phyloP scores from a whole-genome alignment of 2,888 invertebrate genomes.

The Cryptops parisi region DNA sequence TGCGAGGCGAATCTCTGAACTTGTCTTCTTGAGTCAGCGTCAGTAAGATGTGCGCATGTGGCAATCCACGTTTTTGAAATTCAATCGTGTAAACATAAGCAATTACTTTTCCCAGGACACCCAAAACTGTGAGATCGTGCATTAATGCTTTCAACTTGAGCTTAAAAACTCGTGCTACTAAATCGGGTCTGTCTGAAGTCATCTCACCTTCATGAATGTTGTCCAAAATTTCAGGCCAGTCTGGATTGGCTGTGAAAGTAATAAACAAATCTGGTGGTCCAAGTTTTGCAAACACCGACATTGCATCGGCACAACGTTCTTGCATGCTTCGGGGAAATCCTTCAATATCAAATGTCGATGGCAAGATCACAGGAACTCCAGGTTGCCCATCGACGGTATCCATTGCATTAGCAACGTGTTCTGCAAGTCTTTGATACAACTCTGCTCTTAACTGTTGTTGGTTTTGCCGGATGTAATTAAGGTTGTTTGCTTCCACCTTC shows the following conservation, averaged over 20 bases:
- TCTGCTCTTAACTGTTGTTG: conserved; percentile 22
- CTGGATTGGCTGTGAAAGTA: background rate
- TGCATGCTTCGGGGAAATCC: conserved; percentile 23
- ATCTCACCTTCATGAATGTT: too few relatives aligned
- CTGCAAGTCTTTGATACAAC: conserved; percentile 21
- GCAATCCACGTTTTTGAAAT: too few relatives aligned
- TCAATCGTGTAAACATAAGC: too few relatives aligned
- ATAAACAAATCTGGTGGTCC: conserved; percentile 1
- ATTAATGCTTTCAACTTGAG: too few relatives aligned
- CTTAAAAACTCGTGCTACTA: too few relatives aligned
- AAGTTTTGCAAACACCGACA: background rate
- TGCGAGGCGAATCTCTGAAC: too few relatives aligned
- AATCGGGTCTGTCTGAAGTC: too few relatives aligned
- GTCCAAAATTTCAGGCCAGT: too few relatives aligned
- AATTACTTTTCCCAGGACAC: too few relatives aligned
- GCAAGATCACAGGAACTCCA: conserved; percentile 20
- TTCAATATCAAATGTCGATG: conserved; percentile 21
- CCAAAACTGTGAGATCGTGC: too few relatives aligned
- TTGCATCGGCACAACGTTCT: background rate
- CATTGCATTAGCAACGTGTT: conserved; percentile 16
- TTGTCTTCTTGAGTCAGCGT: too few relatives aligned
- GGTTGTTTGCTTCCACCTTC: conserved; percentile 21
- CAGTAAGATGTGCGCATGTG: too few relatives aligned
- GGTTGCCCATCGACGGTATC: background rate
- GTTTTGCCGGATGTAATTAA: conserved; percentile 21